Conservation (phyloP, 2,113 vertebrate genomes). For the Ia io region DNA sequence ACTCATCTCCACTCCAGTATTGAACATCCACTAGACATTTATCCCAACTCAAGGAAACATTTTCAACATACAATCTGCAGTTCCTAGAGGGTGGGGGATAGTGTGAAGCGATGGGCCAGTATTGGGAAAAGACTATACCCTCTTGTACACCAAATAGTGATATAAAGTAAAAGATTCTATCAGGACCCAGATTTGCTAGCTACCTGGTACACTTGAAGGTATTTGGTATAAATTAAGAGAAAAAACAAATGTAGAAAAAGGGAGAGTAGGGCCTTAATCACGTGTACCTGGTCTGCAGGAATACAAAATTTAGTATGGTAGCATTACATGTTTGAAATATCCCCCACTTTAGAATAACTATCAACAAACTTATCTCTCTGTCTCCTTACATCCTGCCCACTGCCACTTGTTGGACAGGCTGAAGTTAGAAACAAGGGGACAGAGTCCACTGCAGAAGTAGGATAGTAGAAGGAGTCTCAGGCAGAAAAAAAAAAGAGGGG, state of each 20-base stretch:
- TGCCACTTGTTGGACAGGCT: neutral
- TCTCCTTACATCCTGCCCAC: neutral
- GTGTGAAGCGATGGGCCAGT: neutral
- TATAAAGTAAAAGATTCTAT: neutral
- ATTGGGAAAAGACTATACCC: neutral
- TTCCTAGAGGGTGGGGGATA: neutral
- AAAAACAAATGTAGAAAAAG: neutral
- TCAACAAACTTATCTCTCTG: neutral
- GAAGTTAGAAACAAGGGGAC: neutral
- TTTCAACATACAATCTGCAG: neutral
- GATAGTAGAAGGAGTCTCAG: neutral
- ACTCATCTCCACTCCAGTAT: neutral
- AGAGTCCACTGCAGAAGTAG: neutral
- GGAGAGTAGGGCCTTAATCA: neutral
- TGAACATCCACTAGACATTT: neutral
- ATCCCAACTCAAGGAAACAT: neutral
- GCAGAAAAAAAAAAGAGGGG: neutral
- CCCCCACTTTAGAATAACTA: neutral
- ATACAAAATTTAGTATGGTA: neutral
- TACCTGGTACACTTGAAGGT: neutral
- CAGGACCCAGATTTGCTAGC: neutral
- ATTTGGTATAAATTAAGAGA: neutral
- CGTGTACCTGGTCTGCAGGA: neutral
- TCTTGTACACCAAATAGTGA: neutral
- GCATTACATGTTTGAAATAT: neutral